Percentiles rank a stretch among this genome's conserved stretches.
Conservation (phyloP, 2,113 vertebrate species). For the Oncorhynchus mykiss region DNA sequence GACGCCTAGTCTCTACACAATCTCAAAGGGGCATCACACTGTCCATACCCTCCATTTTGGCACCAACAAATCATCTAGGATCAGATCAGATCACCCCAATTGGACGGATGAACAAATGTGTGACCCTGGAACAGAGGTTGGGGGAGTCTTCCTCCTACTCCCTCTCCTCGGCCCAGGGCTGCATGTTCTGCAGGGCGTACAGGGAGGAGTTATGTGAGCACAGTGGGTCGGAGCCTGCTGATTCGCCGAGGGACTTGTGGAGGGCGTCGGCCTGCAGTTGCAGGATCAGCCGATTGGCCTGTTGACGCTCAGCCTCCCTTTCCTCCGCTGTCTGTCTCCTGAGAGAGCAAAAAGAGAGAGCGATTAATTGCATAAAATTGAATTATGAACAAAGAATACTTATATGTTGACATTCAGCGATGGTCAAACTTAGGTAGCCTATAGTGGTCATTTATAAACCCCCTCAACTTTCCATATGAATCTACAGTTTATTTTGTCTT, state of each 20-base stretch:
- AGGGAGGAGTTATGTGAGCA: constrained; percentile 97
- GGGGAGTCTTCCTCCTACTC: constrained; percentile 83
- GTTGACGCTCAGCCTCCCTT: constrained; percentile 94
- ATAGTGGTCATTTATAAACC: too few relatives aligned
- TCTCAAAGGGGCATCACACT: background rate
- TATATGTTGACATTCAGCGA: too few relatives aligned
- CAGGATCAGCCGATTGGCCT: constrained; percentile 96
- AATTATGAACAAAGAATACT: too few relatives aligned
- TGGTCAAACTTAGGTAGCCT: too few relatives aligned
- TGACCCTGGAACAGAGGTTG: constrained; percentile 40
- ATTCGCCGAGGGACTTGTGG: constrained; percentile 94
- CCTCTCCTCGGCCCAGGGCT: constrained; percentile 95
- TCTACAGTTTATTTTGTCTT: too few relatives aligned
- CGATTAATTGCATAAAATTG: too few relatives aligned
- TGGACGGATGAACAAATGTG: background rate
- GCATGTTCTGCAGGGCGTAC: constrained; percentile 96
- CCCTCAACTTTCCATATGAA: too few relatives aligned
- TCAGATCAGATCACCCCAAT: background rate
- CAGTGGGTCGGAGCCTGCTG: constrained; percentile 88
- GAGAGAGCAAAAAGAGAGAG: background rate
- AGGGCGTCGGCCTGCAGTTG: constrained; percentile 97
- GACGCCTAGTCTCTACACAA: background rate
- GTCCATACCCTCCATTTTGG: too few relatives aligned
- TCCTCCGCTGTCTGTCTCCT: constrained; percentile 98
- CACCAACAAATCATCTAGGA: too few relatives aligned